Evolutionary conservation across 1,140 invertebrate species (phyloP).

Genomic region (Formica exsecta): DNA sequence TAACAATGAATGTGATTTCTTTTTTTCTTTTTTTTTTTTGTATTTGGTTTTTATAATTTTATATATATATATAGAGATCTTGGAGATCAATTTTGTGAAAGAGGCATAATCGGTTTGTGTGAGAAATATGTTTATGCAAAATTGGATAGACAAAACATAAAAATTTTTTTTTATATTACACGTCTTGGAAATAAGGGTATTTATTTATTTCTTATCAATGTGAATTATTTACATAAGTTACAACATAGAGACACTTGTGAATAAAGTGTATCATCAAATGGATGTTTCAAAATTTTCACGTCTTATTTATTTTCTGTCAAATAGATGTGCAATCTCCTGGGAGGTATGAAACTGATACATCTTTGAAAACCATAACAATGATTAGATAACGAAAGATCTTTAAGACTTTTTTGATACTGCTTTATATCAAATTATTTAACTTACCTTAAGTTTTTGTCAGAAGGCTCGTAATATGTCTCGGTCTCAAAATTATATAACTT

Average conservation of each 20-base stretch:
- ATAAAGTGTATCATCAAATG: constrained; percentile 64
- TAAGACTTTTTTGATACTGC: background rate
- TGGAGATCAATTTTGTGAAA: background rate
- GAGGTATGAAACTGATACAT: constrained; percentile 59
- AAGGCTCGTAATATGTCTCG: background rate
- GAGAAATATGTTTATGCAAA: background rate
- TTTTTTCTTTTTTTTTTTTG: background rate
- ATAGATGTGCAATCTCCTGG: constrained; percentile 44
- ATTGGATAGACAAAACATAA: background rate
- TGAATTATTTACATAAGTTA: constrained; percentile 78
- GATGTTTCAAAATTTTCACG: constrained; percentile 42
- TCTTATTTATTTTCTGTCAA: constrained; percentile 51
- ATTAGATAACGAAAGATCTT: constrained; percentile 1
- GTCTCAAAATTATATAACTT: constrained; percentile 23
- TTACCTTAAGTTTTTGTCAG: constrained; percentile 60
- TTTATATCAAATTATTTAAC: background rate
- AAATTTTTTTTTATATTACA: constrained; percentile 16
- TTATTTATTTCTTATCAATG: constrained; percentile 69
- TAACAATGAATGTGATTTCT: constrained; percentile 19
- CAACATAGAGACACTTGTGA: constrained; percentile 72
- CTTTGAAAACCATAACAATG: constrained; percentile 24
- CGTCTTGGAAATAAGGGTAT: constrained; percentile 62
- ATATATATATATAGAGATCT: background rate
- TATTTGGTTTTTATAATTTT: background rate
- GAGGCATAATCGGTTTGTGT: background rate